These are phyloP conservation scores for Beris morrisii DNA, from an alignment of 2,888 invertebrate genomes.

Conservation along the genomic window DNA sequence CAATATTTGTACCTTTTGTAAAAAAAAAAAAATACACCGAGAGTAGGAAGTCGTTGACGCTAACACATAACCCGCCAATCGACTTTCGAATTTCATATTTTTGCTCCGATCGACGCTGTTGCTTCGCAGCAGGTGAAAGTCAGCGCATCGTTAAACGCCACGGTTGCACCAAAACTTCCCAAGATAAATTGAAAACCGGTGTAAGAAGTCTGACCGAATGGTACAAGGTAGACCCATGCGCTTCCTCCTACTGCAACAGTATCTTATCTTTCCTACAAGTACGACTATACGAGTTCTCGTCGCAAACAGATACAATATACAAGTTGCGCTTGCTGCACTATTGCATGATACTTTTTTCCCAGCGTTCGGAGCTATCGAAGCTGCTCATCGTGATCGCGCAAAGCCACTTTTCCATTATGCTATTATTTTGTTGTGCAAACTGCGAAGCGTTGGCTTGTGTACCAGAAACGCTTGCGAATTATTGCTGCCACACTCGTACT, in stretches of 20 bases:
- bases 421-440: slow-evolving; percentile 12
- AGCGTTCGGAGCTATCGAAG: slow-evolving; percentile 4
- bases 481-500: slow-evolving; percentile 12
- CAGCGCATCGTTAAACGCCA: slow-evolving; percentile 8
- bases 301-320: background rate
- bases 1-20: background rate
- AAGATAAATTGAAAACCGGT: background rate
- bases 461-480: slow-evolving; percentile 3
- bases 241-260: too few species aligned
- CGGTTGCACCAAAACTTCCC: background rate
- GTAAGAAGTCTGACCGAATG: too few species aligned
- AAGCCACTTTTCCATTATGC: slow-evolving; percentile 14
- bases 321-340: background rate
- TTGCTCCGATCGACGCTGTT: background rate
- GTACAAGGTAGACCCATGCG: too few species aligned
- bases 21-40: background rate
- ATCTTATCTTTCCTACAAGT: background rate
- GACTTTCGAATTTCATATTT: slow-evolving; percentile 20
- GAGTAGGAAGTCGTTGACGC: slow-evolving; percentile 16
- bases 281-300: background rate
- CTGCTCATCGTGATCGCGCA: slow-evolving; percentile 25
- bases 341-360: slow-evolving; percentile 18
- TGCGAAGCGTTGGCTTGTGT: slow-evolving; percentile 1
- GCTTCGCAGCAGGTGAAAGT: slow-evolving; percentile 25
- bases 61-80: slow-evolving; percentile 1